phyloP scores from a whole-genome alignment of 2,113 vertebrate species.

The Acrocephalus kingi region DNA sequence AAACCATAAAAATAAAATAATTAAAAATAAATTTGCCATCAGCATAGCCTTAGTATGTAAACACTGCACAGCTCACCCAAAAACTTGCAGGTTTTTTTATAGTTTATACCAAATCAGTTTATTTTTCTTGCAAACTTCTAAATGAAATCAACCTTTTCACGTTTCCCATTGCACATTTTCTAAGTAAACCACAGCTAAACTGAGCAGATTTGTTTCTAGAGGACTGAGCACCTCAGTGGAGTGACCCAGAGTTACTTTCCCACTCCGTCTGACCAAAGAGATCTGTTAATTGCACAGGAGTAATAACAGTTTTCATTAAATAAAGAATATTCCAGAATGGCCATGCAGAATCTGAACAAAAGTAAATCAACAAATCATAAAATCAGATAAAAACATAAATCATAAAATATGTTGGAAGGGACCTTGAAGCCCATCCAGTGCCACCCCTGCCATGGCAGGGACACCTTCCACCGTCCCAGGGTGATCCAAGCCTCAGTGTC shows the following conservation, averaged over 20 bases:
- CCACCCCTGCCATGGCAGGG: neutral
- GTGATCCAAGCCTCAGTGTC: neutral
- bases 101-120: neutral
- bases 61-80: neutral
- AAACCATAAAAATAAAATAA: neutral
- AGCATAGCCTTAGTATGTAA: neutral
- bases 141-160: neutral
- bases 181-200: neutral
- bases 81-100: neutral
- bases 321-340: neutral
- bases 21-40: neutral
- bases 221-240: neutral
- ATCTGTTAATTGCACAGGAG: neutral
- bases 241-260: neutral
- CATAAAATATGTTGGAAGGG: neutral
- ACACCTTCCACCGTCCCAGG: neutral
- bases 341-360: neutral
- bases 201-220: neutral
- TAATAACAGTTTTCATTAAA: neutral
- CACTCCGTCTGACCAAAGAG: neutral
- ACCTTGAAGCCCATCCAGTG: accelerated
- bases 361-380: neutral
- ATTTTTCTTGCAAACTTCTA: neutral
- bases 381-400: neutral
- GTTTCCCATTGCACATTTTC: neutral